phyloP scores from a whole-genome alignment of 2,888 invertebrate species.

The Agrotis exclamationis region DNA sequence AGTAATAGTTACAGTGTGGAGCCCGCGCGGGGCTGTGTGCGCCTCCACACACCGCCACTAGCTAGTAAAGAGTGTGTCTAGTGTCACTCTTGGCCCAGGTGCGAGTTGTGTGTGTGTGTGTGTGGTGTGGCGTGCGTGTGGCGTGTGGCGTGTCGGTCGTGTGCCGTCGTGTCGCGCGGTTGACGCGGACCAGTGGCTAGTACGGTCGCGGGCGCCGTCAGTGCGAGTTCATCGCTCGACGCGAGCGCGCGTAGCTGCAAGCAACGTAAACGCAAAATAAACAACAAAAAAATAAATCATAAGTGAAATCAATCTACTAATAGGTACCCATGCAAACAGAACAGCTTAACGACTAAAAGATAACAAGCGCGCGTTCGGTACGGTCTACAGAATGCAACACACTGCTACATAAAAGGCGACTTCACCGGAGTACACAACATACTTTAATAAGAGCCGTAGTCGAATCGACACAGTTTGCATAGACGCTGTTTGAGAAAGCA shows the following conservation, averaged over 20 bases:
- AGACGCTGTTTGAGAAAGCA: no score
- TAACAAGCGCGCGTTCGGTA: background rate
- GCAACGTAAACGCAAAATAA: constrained; percentile 61
- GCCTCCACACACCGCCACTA: background rate
- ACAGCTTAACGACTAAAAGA: background rate
- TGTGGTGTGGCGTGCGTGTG: constrained; percentile 12
- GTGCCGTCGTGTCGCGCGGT: constrained; percentile 16
- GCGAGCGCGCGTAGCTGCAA: constrained; percentile 63
- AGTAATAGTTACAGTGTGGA: background rate
- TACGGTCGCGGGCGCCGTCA: constrained; percentile 53
- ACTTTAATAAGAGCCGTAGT: background rate
- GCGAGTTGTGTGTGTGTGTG: constrained; percentile 9
- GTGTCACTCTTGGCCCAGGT: background rate
- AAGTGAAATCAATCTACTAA: constrained; percentile 6
- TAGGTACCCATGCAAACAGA: constrained; percentile 17
- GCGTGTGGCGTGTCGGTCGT: constrained; percentile 1
- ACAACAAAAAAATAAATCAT: constrained; percentile 40
- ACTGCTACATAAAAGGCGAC: background rate
- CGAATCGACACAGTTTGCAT: constrained; percentile 10
- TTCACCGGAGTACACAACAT: background rate
- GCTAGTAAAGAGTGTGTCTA: background rate
- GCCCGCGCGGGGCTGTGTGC: background rate
- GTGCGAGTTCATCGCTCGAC: constrained; percentile 65
- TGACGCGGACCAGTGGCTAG: constrained; percentile 27
- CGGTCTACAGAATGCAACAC: background rate